Evolutionary conservation across 2,797 vertebrate species (phyloP).

Genomic region (Margarornis squamiger): DNA sequence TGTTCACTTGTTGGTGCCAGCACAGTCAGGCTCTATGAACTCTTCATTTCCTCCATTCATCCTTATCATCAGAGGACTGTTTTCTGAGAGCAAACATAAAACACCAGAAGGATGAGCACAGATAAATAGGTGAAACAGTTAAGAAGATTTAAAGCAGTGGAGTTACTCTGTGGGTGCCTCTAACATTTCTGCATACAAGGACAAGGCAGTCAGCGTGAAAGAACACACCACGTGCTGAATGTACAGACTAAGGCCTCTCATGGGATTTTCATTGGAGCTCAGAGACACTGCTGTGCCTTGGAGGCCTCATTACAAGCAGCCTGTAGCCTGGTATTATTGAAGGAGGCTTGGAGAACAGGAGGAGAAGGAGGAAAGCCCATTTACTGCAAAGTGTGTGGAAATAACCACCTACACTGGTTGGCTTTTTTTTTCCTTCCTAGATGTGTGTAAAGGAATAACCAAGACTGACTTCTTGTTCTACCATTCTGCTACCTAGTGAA

Average conservation of each 20-base stretch:
- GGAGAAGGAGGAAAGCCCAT: neutral
- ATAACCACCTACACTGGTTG: neutral
- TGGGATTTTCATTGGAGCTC: neutral
- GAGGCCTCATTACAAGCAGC: neutral
- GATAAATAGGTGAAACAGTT: neutral
- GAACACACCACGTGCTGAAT: neutral
- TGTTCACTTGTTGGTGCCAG: neutral
- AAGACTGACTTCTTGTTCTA: neutral
- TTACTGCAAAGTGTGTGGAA: neutral
- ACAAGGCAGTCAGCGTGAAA: neutral
- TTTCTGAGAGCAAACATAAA: neutral
- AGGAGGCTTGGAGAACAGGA: neutral
- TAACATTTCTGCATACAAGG: neutral
- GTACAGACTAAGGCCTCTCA: neutral
- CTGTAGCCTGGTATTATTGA: neutral
- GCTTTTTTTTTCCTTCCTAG: neutral
- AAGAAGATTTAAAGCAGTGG: too few relatives aligned
- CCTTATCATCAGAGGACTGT: neutral
- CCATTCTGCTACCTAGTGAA: neutral
- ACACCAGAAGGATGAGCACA: neutral
- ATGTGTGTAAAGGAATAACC: neutral
- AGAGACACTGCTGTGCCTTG: neutral
- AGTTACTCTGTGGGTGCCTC: too few relatives aligned
- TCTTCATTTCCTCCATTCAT: neutral
- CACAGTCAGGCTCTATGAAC: neutral